A percentile compares a stretch with the other conserved stretches of the same genome.
Conservation (phyloP, 2,888 invertebrate genomes). For the Polia nebulosa region DNA sequence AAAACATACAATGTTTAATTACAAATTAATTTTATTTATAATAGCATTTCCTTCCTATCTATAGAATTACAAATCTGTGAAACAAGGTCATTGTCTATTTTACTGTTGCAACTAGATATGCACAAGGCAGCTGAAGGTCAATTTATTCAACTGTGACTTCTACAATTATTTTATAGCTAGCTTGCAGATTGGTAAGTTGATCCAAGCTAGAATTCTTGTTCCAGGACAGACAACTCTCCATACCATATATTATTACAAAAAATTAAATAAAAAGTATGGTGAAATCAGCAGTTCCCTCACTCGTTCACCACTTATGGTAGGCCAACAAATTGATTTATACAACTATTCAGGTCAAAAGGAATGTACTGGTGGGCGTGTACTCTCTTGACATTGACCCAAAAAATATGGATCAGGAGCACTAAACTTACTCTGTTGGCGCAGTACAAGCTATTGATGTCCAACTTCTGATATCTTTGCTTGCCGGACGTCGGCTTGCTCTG, state of each 20-base stretch:
- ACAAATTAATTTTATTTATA: background rate
- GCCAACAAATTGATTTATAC: background rate
- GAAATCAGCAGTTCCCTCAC: background rate
- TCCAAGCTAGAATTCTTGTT: slow-evolving; percentile 3
- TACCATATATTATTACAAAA: background rate
- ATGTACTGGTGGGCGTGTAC: slow-evolving; percentile 56
- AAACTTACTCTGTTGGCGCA: slow-evolving; percentile 95
- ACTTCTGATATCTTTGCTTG: slow-evolving; percentile 98
- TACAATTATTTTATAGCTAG: slow-evolving; percentile 33
- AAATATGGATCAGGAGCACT: slow-evolving; percentile 28
- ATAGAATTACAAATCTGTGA: slow-evolving; percentile 32
- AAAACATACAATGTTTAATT: background rate
- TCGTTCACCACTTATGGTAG: background rate
- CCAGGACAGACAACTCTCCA: background rate
- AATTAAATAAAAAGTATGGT: background rate
- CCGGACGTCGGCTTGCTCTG: slow-evolving; percentile 92
- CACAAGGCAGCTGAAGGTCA: slow-evolving; percentile 66
- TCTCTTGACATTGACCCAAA: slow-evolving; percentile 51
- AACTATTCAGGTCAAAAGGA: slow-evolving; percentile 26
- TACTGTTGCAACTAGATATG: slow-evolving; percentile 59
- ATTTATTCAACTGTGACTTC: slow-evolving; percentile 67
- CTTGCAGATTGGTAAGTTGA: slow-evolving; percentile 22
- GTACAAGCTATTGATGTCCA: slow-evolving; percentile 99
- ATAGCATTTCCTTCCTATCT: slow-evolving; percentile 23
- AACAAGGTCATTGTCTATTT: slow-evolving; percentile 65